phyloP scores from a whole-genome alignment of 2,797 vertebrate species.

The Anas bernieri region DNA sequence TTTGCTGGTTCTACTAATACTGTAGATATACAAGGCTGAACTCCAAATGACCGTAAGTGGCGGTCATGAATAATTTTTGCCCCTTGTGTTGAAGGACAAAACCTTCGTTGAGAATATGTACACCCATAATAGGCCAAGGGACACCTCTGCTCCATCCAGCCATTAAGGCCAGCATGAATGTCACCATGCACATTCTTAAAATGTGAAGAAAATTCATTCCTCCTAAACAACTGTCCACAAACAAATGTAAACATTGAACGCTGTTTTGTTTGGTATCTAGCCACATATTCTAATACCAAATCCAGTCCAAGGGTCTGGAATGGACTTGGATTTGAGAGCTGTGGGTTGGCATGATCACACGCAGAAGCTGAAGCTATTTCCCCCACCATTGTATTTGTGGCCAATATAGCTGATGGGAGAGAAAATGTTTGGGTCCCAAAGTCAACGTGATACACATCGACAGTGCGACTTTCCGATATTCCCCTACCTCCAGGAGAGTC shows the following conservation, averaged over 20 bases:
- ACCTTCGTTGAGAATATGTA: conserved; percentile 95
- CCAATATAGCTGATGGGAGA: conserved; percentile 95
- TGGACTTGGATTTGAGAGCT: conserved; percentile 98
- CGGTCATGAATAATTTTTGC: conserved; percentile 95
- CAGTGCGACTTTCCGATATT: conserved; percentile 95
- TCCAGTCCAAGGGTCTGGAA: conserved; percentile 98
- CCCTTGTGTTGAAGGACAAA: conserved; percentile 96
- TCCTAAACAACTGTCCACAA: conserved; percentile 96
- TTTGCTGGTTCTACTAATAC: conserved; percentile 77
- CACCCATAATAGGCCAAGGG: conserved; percentile 98
- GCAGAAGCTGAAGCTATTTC: conserved; percentile 98
- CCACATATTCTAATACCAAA: conserved; percentile 97
- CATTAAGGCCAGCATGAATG: conserved; percentile 98
- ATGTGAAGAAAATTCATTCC: conserved; percentile 97
- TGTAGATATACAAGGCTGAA: conserved; percentile 87
- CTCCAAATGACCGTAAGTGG: conserved; percentile 94
- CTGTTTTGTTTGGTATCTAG: conserved; percentile 97
- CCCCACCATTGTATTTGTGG: conserved; percentile 98
- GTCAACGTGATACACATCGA: conserved; percentile 93
- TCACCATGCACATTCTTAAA: conserved; percentile 99
- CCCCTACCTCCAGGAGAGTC: conserved; percentile 95
- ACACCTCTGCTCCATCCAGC: conserved; percentile 99
- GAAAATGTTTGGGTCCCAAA: conserved; percentile 99
- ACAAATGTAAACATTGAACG: conserved; percentile 99
- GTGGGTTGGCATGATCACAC: conserved; percentile 98